Evolutionary conservation across 2,888 invertebrate genomes (phyloP).

Genomic region (Ophion ventricosus): DNA sequence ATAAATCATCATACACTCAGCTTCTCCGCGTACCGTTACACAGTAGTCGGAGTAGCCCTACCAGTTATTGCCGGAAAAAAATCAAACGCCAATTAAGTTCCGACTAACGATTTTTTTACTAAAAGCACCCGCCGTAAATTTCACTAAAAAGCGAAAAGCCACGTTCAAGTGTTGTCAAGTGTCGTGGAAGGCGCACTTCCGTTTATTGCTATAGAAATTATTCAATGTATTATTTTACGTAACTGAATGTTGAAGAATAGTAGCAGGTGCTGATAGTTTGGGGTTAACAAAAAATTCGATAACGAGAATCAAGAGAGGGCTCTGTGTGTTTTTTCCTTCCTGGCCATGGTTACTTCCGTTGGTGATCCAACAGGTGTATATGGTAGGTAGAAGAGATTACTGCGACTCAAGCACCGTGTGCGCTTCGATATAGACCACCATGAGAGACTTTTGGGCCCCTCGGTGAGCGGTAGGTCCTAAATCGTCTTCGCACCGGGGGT

Average conservation of each 20-base stretch:
- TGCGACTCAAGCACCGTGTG: slow-evolving; percentile 52
- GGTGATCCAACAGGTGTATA: slow-evolving; percentile 60
- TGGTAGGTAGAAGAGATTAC: slow-evolving; percentile 67
- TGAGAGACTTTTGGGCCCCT: slow-evolving; percentile 62
- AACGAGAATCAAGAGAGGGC: background rate
- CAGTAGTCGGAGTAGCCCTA: slow-evolving; percentile 16
- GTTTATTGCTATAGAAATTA: no score
- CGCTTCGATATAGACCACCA: slow-evolving; percentile 65
- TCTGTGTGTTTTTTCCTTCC: background rate
- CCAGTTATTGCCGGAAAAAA: background rate
- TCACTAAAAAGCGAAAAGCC: no score
- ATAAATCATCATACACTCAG: slow-evolving; percentile 40
- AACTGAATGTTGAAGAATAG: background rate
- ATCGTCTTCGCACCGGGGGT: slow-evolving; percentile 81
- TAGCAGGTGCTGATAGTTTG: background rate
- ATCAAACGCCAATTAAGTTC: slow-evolving; percentile 20
- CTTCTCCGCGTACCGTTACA: slow-evolving; percentile 4
- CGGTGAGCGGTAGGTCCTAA: slow-evolving; percentile 78
- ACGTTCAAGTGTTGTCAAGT: no score
- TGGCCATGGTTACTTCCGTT: slow-evolving; percentile 6
- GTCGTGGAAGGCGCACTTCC: no score
- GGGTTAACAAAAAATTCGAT: background rate
- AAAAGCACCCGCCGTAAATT: no score
- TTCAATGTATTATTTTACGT: background rate
- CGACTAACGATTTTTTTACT: slow-evolving; percentile 8